Evolutionary conservation across 37 sponge, comb jelly and placozoan genomes (phyloP).

Genomic region (Mnemiopsis leidyi): DNA sequence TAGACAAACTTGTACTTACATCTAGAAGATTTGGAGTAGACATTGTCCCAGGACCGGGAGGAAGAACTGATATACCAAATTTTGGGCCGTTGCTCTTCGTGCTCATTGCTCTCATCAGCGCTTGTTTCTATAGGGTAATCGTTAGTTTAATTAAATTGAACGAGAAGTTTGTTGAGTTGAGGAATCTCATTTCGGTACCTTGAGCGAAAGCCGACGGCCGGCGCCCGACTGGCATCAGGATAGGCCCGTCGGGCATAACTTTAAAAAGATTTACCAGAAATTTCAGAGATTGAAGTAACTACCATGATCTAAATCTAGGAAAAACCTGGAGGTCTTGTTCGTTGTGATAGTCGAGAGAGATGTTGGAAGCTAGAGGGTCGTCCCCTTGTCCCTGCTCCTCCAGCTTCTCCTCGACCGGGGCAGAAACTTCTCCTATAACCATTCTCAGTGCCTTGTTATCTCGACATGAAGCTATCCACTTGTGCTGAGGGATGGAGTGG

Average conservation of each 20-base stretch:
- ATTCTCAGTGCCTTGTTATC: conserved; percentile 36
- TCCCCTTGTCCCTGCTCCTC: not conserved
- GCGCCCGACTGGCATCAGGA: no score
- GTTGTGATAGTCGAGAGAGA: not conserved
- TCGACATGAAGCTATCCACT: not conserved
- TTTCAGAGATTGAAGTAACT: not conserved
- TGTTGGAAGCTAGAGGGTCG: not conserved
- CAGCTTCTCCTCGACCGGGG: not conserved
- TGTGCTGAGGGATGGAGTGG: no score
- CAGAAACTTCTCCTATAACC: not conserved
- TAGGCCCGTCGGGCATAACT: no score
- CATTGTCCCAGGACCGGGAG: not conserved
- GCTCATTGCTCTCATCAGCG: not conserved
- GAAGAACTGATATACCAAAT: conserved; percentile 37
- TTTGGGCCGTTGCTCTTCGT: not conserved
- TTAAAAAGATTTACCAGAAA: no score
- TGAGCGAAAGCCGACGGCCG: no score
- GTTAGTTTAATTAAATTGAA: no score
- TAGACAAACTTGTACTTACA: no score
- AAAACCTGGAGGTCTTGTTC: not conserved
- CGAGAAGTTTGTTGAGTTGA: no score
- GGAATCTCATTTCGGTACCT: no score
- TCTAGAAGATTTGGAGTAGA: conserved; percentile 28
- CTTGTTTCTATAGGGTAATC: not conserved
- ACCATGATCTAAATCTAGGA: no score